Evolutionary conservation across 2,888 invertebrate species (phyloP).

Genomic region (Amphipoea oculea): DNA sequence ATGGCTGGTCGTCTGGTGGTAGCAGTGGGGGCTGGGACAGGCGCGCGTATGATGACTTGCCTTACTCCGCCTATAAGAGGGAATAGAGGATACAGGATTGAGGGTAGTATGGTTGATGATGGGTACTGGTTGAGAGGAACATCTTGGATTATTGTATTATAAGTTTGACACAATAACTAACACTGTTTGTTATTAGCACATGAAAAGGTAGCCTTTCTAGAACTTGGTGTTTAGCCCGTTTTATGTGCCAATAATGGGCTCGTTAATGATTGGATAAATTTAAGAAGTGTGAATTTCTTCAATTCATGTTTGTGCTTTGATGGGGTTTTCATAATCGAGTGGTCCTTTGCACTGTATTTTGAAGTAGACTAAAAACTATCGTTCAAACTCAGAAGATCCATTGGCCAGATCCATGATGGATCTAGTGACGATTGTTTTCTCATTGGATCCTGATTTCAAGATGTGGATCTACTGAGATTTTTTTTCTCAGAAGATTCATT

Average conservation of each 20-base stretch:
- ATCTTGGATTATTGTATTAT: not conserved
- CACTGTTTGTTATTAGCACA: not conserved
- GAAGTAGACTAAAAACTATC: not conserved
- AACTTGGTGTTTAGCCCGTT: not conserved
- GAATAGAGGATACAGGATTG: conserved; percentile 66
- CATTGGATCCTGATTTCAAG: too few species aligned
- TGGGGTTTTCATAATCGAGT: not conserved
- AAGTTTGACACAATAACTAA: not conserved
- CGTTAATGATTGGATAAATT: not conserved
- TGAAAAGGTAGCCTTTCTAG: not conserved
- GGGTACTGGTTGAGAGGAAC: not conserved
- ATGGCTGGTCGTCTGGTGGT: conserved; percentile 83
- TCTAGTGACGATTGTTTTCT: too few species aligned
- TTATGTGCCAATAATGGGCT: not conserved
- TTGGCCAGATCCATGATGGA: too few species aligned
- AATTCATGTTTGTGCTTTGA: not conserved
- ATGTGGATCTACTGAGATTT: too few species aligned
- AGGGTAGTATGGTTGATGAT: not conserved
- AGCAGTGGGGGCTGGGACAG: conserved; percentile 88
- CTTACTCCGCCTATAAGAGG: conserved; percentile 92
- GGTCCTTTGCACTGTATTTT: not conserved
- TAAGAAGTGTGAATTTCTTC: not conserved
- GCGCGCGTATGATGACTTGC: conserved; percentile 92
- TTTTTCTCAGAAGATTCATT: too few species aligned
- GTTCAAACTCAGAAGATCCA: too few species aligned